Evolutionary conservation across 2,888 invertebrate genomes (phyloP).

Genomic region (Neoscelio sp.): DNA sequence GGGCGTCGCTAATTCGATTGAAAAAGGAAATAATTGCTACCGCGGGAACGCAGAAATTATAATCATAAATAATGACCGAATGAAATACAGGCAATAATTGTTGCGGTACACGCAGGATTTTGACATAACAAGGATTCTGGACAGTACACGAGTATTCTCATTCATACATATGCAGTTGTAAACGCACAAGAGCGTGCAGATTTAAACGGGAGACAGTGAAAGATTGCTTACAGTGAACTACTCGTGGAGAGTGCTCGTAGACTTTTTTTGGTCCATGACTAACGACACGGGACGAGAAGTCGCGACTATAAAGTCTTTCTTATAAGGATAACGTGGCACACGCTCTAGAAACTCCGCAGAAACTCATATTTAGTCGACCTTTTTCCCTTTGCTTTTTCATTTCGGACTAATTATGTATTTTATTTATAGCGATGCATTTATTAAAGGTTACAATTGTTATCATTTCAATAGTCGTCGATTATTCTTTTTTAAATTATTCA

Average conservation of each 20-base stretch:
- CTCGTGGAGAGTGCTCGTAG: constrained; percentile 60
- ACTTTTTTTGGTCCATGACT: constrained; percentile 61
- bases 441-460: constrained; percentile 2
- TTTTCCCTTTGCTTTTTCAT: background rate
- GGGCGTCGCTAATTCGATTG: too few species aligned
- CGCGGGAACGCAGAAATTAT: constrained; percentile 12
- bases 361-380: constrained; percentile 11
- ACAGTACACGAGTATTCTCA: constrained; percentile 45
- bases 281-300: constrained; percentile 60
- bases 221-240: constrained; percentile 60
- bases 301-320: constrained; percentile 60
- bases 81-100: constrained; percentile 42
- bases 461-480: constrained; percentile 2
- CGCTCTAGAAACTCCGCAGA: constrained; percentile 35
- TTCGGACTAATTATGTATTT: constrained; percentile 1
- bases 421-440: background rate
- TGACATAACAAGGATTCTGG: constrained; percentile 54
- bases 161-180: constrained; percentile 63
- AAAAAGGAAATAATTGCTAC: constrained; percentile 11
- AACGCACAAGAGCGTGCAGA: constrained; percentile 59
- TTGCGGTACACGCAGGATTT: constrained; percentile 40
- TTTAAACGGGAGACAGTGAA: constrained; percentile 61
- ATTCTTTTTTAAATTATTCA: too few species aligned
- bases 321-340: constrained; percentile 54
- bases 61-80: constrained; percentile 30